Evolutionary conservation across 2,797 vertebrate genomes (phyloP).

Genomic region (Prunella strophiata): DNA sequence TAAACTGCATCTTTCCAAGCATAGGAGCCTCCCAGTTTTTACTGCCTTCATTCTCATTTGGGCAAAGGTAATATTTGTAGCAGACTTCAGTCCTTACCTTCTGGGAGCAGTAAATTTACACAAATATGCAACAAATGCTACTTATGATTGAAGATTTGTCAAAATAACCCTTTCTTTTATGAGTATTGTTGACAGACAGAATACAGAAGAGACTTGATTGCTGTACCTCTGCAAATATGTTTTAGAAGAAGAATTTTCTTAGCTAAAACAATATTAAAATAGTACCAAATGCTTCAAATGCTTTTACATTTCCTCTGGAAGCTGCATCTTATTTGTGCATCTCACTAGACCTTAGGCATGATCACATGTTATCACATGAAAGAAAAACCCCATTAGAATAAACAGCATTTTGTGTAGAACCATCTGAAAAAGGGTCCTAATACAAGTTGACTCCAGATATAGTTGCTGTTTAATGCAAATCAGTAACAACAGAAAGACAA

Average conservation of each 20-base stretch:
- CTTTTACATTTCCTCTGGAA: background rate
- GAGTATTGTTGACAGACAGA: background rate
- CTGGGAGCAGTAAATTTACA: background rate
- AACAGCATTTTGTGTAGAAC: background rate
- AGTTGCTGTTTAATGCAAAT: background rate
- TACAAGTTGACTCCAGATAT: background rate
- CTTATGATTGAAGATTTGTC: background rate
- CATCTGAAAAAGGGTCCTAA: background rate
- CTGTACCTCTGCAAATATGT: background rate
- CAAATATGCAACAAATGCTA: background rate
- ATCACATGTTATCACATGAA: background rate
- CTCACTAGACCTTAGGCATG: background rate
- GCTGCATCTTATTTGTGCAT: background rate
- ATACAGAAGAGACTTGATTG: background rate
- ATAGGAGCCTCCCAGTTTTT: background rate
- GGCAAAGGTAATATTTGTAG: background rate
- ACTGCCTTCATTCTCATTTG: background rate
- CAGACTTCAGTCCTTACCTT: background rate
- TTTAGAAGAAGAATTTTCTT: background rate
- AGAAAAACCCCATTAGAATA: background rate
- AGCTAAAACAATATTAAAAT: background rate
- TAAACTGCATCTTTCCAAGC: background rate
- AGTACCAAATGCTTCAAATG: background rate
- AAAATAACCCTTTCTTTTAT: background rate
- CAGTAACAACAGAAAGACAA: background rate